phyloP scores from a whole-genome alignment of 2,113 vertebrate species.

The Rhipidura dahli region DNA sequence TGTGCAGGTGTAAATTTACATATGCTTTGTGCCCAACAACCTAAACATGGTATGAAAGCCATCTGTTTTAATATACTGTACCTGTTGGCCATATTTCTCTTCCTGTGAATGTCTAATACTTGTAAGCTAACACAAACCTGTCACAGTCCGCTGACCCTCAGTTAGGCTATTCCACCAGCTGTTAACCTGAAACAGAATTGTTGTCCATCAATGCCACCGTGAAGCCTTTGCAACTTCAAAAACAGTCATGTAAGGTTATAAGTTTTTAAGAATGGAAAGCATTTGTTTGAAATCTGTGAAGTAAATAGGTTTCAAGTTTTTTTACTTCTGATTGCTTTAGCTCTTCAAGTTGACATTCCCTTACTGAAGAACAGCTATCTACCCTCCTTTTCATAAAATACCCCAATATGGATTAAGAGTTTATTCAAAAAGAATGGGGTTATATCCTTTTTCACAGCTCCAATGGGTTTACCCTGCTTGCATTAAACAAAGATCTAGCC shows the following conservation, averaged over 20 bases:
- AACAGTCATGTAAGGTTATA: neutral
- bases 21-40: conserved; percentile 25
- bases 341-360: neutral
- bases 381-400: neutral
- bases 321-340: neutral
- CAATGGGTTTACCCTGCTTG: neutral
- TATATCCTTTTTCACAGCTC: neutral
- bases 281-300: neutral
- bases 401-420: neutral
- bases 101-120: conserved; percentile 81
- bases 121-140: conserved; percentile 89
- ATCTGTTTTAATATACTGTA: conserved; percentile 74
- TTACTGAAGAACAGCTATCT: neutral
- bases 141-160: conserved; percentile 89
- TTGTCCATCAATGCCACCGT: neutral
- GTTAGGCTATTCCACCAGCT: conserved; percentile 94
- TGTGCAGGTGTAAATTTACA: conserved; percentile 8
- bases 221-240: neutral
- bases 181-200: conserved; percentile 85
- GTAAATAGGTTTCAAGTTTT: accelerated
- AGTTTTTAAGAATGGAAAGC: neutral
- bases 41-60: conserved; percentile 45
- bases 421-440: neutral
- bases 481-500: neutral
- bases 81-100: conserved; percentile 76